Evolutionary conservation across 2,888 invertebrate species (phyloP).

Genomic region (Oegoconia quadripuncta): DNA sequence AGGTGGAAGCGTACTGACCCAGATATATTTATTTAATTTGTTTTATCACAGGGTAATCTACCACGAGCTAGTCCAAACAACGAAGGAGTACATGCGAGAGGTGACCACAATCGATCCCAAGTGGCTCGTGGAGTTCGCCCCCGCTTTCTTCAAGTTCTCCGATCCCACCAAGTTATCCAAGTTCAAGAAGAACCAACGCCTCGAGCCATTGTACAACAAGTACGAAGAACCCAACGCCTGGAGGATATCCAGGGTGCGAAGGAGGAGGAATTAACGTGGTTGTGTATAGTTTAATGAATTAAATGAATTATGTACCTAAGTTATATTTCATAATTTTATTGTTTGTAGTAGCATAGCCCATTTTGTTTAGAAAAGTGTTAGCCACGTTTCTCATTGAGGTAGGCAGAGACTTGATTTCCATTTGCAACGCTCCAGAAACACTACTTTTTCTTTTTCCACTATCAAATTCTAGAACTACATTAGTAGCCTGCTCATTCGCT

Average conservation of each 20-base stretch:
- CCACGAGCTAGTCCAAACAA: slow-evolving; percentile 98
- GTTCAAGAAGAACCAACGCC: slow-evolving; percentile 98
- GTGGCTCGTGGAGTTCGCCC: slow-evolving; percentile 99
- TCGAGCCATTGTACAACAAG: slow-evolving; percentile 99
- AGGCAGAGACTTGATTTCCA: too few relatives aligned
- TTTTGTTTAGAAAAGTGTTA: too few relatives aligned
- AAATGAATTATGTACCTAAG: neutral
- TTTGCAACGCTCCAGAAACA: too few relatives aligned
- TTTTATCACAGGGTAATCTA: slow-evolving; percentile 90
- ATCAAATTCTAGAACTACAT: too few relatives aligned
- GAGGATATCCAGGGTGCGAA: slow-evolving; percentile 96
- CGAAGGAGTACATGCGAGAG: slow-evolving; percentile 99
- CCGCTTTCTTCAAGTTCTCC: slow-evolving; percentile 99
- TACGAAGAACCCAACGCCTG: slow-evolving; percentile 99
- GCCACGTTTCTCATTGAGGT: too few relatives aligned
- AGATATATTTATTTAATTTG: neutral
- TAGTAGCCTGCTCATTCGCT: too few relatives aligned
- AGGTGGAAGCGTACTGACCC: too few relatives aligned
- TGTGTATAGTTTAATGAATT: neutral
- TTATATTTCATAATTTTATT: neutral
- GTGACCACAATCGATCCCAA: slow-evolving; percentile 98
- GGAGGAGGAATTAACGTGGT: slow-evolving; percentile 88
- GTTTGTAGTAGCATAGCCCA: too few relatives aligned
- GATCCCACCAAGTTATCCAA: slow-evolving; percentile 99
- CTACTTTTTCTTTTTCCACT: too few relatives aligned